Conservation (phyloP, 2,113 vertebrate species). For the Sorex fumeus region DNA sequence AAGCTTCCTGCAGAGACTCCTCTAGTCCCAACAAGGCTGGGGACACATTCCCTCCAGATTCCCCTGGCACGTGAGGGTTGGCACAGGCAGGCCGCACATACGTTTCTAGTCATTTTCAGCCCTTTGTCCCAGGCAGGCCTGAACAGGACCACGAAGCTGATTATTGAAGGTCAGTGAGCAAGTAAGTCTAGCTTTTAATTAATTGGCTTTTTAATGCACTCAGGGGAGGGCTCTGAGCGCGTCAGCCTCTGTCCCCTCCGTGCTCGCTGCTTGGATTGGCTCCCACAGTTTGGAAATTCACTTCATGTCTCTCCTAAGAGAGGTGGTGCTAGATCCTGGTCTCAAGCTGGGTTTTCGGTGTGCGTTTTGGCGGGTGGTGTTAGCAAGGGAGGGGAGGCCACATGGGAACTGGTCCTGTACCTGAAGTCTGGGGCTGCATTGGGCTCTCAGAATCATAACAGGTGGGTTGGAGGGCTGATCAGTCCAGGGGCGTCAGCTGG, state of each 20-base stretch:
- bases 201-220: conserved; percentile 40
- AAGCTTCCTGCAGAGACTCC: too few relatives aligned
- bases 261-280: conserved; percentile 38
- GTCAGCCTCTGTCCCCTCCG: background rate
- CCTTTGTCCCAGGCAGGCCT: conserved; percentile 51
- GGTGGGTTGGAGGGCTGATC: background rate
- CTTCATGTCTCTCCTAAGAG: background rate
- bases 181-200: conserved; percentile 61
- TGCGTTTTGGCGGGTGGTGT: conserved; percentile 38
- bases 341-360: conserved; percentile 4
- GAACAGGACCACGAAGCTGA: conserved; percentile 43
- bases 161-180: conserved; percentile 53
- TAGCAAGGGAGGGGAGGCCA: background rate
- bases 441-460: too few relatives aligned
- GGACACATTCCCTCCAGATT: too few relatives aligned
- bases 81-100: background rate
- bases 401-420: background rate
- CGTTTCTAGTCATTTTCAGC: conserved; percentile 32
- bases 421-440: background rate
- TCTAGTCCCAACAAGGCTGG: too few relatives aligned
- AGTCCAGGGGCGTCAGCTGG: background rate
- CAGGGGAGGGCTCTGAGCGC: background rate
- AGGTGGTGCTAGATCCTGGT: background rate
- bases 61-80: background rate
- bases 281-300: conserved; percentile 27